These are phyloP conservation scores for Drosophila falleni DNA, from an alignment of 2,888 invertebrate species.

Conservation along the genomic window DNA sequence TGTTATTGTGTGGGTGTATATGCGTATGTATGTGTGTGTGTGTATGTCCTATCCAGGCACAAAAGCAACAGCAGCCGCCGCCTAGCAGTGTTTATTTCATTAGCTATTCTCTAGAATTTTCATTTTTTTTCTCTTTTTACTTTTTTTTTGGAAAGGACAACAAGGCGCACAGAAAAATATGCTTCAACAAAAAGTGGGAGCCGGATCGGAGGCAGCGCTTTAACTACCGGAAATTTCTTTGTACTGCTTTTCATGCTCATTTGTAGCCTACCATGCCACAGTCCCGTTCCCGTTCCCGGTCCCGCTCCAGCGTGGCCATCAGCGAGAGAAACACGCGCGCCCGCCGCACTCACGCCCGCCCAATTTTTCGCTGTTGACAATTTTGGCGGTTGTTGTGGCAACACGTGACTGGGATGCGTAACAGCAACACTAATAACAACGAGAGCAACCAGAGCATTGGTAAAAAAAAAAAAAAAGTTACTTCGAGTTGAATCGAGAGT, in stretches of 20 bases:
- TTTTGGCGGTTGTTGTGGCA: conserved; percentile 81
- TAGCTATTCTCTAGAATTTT: conserved; percentile 74
- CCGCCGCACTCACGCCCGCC: conserved; percentile 74
- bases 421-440: conserved; percentile 29
- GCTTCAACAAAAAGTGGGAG: conserved; percentile 48
- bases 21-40: not conserved
- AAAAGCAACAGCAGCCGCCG: conserved; percentile 20
- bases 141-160: conserved; percentile 42
- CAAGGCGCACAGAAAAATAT: conserved; percentile 55
- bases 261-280: conserved; percentile 61
- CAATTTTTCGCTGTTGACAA: conserved; percentile 82
- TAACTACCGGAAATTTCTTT: conserved; percentile 81
- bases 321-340: conserved; percentile 41
- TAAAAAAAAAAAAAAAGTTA: conserved; percentile 53
- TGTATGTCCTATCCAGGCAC: conserved; percentile 20
- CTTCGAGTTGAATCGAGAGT: conserved; percentile 33
- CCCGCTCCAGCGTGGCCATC: conserved; percentile 16
- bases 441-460: conserved; percentile 12
- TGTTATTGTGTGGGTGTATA: conserved; percentile 30
- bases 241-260: conserved; percentile 75
- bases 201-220: conserved; percentile 63
- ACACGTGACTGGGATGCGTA: conserved; percentile 80
- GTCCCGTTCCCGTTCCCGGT: not conserved
- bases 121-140: conserved; percentile 14
- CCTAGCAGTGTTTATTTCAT: conserved; percentile 75